These are phyloP conservation scores for Tortrix viridana DNA, from an alignment of 2,888 invertebrate species.

Conservation along the genomic window DNA sequence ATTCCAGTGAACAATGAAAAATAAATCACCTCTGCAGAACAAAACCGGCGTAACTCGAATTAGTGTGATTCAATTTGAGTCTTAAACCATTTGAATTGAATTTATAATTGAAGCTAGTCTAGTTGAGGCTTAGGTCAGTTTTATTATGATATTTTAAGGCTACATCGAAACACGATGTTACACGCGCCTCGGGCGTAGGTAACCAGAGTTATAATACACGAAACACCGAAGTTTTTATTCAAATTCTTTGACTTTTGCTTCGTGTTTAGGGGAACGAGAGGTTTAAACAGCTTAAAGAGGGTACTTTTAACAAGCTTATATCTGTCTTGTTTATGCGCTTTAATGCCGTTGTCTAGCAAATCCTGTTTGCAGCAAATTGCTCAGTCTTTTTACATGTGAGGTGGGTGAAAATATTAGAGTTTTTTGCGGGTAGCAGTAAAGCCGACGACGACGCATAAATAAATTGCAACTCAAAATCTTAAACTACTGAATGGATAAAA, in stretches of 20 bases:
- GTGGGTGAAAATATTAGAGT: no score
- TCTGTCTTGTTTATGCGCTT: not conserved
- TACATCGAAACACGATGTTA: slow-evolving; percentile 6
- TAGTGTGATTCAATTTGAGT: no score
- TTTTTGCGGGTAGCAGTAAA: no score
- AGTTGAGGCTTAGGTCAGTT: not conserved
- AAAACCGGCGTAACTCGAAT: no score
- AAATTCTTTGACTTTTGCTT: slow-evolving; percentile 17
- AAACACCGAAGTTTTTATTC: slow-evolving; percentile 24
- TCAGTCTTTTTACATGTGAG: no score
- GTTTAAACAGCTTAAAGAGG: slow-evolving; percentile 15
- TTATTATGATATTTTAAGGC: not conserved
- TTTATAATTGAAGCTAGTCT: not conserved
- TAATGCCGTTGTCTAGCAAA: not conserved
- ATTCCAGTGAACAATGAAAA: slow-evolving; percentile 2
- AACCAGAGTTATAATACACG: slow-evolving; percentile 3
- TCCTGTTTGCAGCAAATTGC: not conserved
- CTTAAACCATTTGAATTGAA: no score
- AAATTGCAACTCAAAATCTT: no score
- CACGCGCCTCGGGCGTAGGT: not conserved
- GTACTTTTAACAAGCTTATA: slow-evolving; percentile 2
- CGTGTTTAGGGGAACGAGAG: slow-evolving; percentile 8
- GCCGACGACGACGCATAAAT: no score
- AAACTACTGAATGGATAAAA: no score
- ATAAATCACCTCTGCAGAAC: slow-evolving; percentile 3